These are phyloP conservation scores for Epizoanthus illoricatus DNA, from an alignment of 92 coral and sea anemone species.

Conservation along the genomic window DNA sequence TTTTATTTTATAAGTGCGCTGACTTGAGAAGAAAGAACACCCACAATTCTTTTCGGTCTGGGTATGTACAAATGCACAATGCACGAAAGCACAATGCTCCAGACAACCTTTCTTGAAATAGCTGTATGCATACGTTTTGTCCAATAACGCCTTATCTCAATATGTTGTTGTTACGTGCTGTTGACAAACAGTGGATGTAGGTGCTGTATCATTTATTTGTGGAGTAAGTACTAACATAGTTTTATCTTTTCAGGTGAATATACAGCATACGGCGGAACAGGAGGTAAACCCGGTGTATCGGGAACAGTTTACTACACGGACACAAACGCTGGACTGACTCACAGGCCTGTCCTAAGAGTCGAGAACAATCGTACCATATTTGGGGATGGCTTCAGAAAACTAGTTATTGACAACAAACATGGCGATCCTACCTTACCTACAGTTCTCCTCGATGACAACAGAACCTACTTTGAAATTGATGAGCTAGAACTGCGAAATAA, in stretches of 20 bases:
- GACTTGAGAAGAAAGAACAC: too few relatives aligned
- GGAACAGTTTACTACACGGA: slow-evolving; percentile 72
- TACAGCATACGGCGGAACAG: slow-evolving; percentile 56
- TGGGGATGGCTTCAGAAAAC: slow-evolving; percentile 63
- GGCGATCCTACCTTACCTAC: slow-evolving; percentile 59
- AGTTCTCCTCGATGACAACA: slow-evolving; percentile 50
- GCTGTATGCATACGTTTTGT: too few relatives aligned
- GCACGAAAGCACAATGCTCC: too few relatives aligned
- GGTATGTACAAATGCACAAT: too few relatives aligned
- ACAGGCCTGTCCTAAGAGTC: slow-evolving; percentile 49
- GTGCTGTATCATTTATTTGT: background rate
- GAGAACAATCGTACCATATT: slow-evolving; percentile 55
- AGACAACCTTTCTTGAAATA: too few relatives aligned
- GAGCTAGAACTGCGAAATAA: slow-evolving; percentile 59
- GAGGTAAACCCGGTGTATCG: slow-evolving; percentile 57
- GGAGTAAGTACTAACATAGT: background rate
- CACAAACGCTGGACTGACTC: slow-evolving; percentile 66
- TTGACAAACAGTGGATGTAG: background rate
- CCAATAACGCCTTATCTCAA: background rate
- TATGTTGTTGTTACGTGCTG: background rate
- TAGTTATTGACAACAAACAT: slow-evolving; percentile 59
- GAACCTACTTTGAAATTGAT: slow-evolving; percentile 60
- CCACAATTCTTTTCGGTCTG: too few relatives aligned
- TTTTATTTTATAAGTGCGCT: too few relatives aligned
- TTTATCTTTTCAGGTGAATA: slow-evolving; percentile 53